Base-by-base conservation (phyloP, 1,140 invertebrate species). In the Psix sp. region DNA sequence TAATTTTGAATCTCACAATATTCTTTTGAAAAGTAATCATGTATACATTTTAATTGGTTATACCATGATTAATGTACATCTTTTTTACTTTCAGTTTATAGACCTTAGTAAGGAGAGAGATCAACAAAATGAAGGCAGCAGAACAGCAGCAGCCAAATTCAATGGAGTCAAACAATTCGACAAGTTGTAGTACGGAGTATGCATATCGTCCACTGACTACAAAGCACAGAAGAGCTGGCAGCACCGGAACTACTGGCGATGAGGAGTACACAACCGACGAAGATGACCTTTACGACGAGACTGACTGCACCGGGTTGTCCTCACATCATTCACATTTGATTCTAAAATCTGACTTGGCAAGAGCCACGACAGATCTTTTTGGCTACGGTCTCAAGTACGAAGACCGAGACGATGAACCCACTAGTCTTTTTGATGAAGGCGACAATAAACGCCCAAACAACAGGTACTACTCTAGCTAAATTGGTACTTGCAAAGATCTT, bases 221-320 rank as follows among this genome's bases (percentile, higher is more conserved):
- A 10, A 88, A 88, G 24, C 88, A 89, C 54, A 80, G 86, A 42
- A 79, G 88, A 11, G 87, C 88, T 2, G 88, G 88, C 5, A 89
- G 88, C 13, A 89, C 89, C 6, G 88, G 89, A 1, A 89, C 89
- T 2, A 89, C 89, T 2, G 89, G 88, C 0, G 89, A 89, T 57
- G 88, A 90, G 73, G 88, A 88, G 14, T 88, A 88, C 68, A 89
- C 89, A 0, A 89, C 88, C 7, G 89, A 89, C 56, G 88, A 89
- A 51, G 88, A 89, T 62, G 87, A 89, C 35, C 70, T 86, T 0
- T 88, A 88, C 54, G 77, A 89, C 40, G 88, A 89, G 38, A 75
- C 80, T 5, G 89, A 89, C 51, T 86, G 86, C 51, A 74, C 45
- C 20, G 76, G 62, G 24, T 39, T 36, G 26, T 56, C 62, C 13